Evolutionary conservation across 1,140 invertebrate species (phyloP).

Genomic region (Hycleus cichorii): DNA sequence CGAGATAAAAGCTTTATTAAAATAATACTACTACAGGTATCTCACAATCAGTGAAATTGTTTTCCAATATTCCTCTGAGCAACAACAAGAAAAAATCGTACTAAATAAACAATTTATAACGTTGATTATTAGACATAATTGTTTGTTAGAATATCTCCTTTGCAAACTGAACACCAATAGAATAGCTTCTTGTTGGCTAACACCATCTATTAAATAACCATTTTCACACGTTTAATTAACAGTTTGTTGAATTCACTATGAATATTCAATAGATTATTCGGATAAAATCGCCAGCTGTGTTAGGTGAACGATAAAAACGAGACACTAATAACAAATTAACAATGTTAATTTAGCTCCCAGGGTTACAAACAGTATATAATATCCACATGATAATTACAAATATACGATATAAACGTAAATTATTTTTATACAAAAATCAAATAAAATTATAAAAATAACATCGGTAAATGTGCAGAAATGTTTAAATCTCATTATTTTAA

Average conservation of each 20-base stretch:
- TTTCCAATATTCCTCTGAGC: no score
- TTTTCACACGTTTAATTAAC: slow-evolving; percentile 29
- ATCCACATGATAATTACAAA: no score
- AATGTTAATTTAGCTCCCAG: not conserved
- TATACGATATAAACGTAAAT: no score
- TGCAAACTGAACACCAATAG: not conserved
- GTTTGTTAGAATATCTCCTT: not conserved
- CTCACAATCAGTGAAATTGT: not conserved
- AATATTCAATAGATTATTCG: slow-evolving; percentile 24
- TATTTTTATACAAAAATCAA: no score
- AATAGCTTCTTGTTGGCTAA: slow-evolving; percentile 12
- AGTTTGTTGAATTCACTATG: slow-evolving; percentile 23
- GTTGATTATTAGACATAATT: slow-evolving; percentile 2
- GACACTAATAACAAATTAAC: slow-evolving; percentile 12
- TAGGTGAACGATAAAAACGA: slow-evolving; percentile 18
- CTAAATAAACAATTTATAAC: slow-evolving; percentile 6
- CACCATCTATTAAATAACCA: slow-evolving; percentile 24
- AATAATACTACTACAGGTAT: no score
- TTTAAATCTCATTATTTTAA: no score
- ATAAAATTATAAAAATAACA: no score
- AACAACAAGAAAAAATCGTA: not conserved
- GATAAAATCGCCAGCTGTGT: slow-evolving; percentile 11
- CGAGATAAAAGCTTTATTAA: no score
- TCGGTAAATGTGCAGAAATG: no score
- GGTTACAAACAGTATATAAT: not conserved